A percentile compares a stretch with the other conserved stretches of the same genome.
Evolutionary conservation across 2,888 invertebrate species (phyloP).

Genomic region (Sacculina carcini): DNA sequence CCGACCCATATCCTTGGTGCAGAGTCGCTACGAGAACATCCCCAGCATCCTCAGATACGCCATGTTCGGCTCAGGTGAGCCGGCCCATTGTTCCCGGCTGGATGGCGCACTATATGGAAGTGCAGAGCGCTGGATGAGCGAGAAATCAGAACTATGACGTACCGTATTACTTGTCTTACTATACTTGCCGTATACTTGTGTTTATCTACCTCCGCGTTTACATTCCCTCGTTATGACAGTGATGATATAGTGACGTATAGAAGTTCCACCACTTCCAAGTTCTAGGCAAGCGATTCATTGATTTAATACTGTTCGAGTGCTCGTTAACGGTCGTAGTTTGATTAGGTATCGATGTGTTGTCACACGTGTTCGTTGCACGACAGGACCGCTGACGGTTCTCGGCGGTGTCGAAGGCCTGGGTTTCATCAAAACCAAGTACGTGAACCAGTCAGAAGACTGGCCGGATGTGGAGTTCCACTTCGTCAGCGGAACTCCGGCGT

Average conservation of each 20-base stretch:
- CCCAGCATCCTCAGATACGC: constrained; percentile 59
- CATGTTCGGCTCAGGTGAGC: constrained; percentile 31
- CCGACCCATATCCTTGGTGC: constrained; percentile 46
- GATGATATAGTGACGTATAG: not conserved
- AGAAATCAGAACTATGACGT: no score
- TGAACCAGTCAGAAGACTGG: constrained; percentile 62
- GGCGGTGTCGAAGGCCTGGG: constrained; percentile 73
- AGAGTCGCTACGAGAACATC: constrained; percentile 47
- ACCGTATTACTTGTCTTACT: no score
- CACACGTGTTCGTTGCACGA: not conserved
- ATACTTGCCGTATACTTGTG: no score
- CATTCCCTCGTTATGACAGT: no score
- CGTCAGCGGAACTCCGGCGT: constrained; percentile 50
- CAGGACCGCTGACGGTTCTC: constrained; percentile 60
- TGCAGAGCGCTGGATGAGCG: not conserved
- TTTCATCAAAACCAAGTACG: constrained; percentile 69
- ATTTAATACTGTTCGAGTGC: no score
- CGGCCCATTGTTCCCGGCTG: not conserved
- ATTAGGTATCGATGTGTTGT: no score
- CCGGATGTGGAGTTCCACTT: constrained; percentile 78
- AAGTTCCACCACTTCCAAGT: no score
- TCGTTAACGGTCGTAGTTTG: no score
- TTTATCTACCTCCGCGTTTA: no score
- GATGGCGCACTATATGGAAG: not conserved
- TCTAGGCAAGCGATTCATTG: no score